Base-by-base conservation (phyloP, 2,888 invertebrate genomes). In the Synergus itoensis region DNA sequence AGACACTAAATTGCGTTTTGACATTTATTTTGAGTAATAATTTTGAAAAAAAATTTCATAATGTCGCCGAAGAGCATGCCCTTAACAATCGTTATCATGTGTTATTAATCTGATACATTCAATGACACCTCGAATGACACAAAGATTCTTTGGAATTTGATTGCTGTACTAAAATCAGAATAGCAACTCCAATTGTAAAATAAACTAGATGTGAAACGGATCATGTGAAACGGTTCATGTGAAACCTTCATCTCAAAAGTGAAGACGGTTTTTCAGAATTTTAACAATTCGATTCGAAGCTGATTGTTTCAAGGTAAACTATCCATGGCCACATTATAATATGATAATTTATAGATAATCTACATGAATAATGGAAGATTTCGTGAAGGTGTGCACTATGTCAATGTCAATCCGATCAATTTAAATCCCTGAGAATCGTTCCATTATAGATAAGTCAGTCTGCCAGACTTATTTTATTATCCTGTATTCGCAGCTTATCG, bases 301-400 rank as follows among this genome's bases (percentile, higher is more conserved):
- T 60, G 21, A n/a, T 41, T 65, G 73, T 73, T 53, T 53, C 53
- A 73, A 73, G 53, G 73, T 53, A 28, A 69, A 45, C 81, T 80
- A 87, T 85, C 85, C 87, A 82, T 83, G 86, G 85, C 86, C 87
- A 88, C 87, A 88, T 91, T 89, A 88, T 85, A 87, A 88, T 90
- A 89, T 90, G 89, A 89, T 91, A 91, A 91, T 90, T 88, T 85
- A 86, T 87, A 86, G 90, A 89, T 90, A 89, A 90, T 89, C 86
- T 86, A 81, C 83, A 89, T 91, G 90, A 91, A 91, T 90, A 91
- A 91, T 90, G 89, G 86, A 90, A 80, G 80, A 83, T 77, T 80
- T 82, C 80, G 78, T 75, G 82, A 79, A 84, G 81, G 86, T 87
- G 85, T 85, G 88, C 87, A 88, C 86, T 87, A 84, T 88, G 87